Conservation (phyloP, 2,888 invertebrate genomes). For the Pseudeuparius sepicola region DNA sequence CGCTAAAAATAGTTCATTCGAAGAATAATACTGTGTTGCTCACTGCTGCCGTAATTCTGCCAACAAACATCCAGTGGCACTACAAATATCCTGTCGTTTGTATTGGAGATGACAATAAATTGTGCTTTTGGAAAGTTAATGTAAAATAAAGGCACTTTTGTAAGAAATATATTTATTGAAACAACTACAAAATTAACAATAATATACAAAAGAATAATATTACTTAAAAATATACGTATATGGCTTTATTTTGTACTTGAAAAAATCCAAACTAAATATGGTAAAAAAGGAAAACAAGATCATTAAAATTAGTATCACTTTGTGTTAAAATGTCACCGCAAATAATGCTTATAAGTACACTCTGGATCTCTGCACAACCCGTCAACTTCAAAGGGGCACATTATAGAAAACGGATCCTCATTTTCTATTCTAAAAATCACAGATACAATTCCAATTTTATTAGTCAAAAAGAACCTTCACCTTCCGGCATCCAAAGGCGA, state of each 20-base stretch:
- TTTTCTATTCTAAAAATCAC: conserved; percentile 21
- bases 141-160: conserved; percentile 18
- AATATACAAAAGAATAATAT: too few relatives aligned
- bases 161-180: too few relatives aligned
- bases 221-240: too few relatives aligned
- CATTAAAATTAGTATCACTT: too few relatives aligned
- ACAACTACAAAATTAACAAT: too few relatives aligned
- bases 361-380: conserved; percentile 36
- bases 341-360: conserved; percentile 34
- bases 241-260: too few relatives aligned
- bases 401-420: conserved; percentile 32
- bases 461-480: too few relatives aligned
- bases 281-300: too few relatives aligned
- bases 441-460: conserved; percentile 3
- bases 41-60: conserved; percentile 44
- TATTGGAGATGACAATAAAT: conserved; percentile 48
- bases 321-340: too few relatives aligned
- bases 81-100: conserved; percentile 50
- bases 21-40: conserved; percentile 47
- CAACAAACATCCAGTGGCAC: conserved; percentile 55
- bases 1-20: conserved; percentile 53
- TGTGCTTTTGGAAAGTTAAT: conserved; percentile 48
- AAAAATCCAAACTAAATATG: too few relatives aligned
- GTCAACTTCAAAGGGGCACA: conserved; percentile 37
- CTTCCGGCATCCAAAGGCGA: conserved; percentile 34